Base-by-base conservation (phyloP, 2,797 vertebrate genomes). In the Atherinosoma microstoma region DNA sequence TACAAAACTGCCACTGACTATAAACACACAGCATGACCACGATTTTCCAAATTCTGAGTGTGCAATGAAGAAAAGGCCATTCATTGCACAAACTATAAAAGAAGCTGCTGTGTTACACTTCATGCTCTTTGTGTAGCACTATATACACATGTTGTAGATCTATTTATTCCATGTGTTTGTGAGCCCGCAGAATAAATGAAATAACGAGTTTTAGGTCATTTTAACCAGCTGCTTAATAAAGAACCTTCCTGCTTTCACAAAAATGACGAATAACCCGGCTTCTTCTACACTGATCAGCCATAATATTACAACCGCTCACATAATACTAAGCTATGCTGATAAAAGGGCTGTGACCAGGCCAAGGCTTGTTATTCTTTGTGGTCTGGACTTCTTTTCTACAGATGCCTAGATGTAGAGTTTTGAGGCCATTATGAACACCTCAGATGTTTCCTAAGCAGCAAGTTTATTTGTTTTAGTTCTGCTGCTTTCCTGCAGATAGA, bases 21-120 rank as follows among this genome's bases (percentile, higher is more conserved):
- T 73, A 77, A 86, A 83, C 73, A 84, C 53, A 27, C 9, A 67
- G 67, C 1, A n/a, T 89, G 78, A 91, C 73, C 77, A 40, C n/a
- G 35, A 75, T 78, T 91, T 88, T 92, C 88, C 89, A 79, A 67
- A 72, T 73, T 27, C 58, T 70, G 45, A 64, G 47, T 57, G 24
- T 45, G 40, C 58, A 32, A 2, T 32, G 30, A 32, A 32, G 74
- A 86, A 81, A 82, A 60, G 60, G 4, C 36, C 54, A 80, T 83
- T 90, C 73, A 84, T 79, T 34, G 22, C 29, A 65, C 0, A 15
- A 42, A 67, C 66, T 32, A 58, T 40, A 64, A 45, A 40, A 76
- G 45, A 54, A 42, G 12, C 27, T 11, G 11, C 2, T 24, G 13
- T 29, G 16, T 47, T 56, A 64, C 72, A 18, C 64, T 67, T 61